Base-by-base conservation (phyloP, 1,140 invertebrate species). In the Musca domestica region DNA sequence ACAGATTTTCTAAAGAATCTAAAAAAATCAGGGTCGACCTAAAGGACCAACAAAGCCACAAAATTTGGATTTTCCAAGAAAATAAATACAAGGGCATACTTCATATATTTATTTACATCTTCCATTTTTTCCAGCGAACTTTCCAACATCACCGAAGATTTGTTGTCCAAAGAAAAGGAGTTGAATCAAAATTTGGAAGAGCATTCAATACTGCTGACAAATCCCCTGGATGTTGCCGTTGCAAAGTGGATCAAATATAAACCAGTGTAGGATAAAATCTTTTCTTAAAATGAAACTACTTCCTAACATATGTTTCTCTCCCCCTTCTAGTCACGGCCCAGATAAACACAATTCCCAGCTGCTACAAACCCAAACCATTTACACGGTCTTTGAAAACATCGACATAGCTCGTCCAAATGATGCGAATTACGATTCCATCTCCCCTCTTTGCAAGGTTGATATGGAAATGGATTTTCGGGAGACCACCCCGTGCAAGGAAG, bases 301-400 rank as follows among this genome's bases (percentile, higher is more conserved):
- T 27, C 17, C 10, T 41, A 63, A 15, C n/a, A 46, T 19, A 27
- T 5, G 0, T 49, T 1, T 65, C 17, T 65, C 17, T 66, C 17
- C 48, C 47, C 19, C 51, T 41, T 49, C 69, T 10, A 69, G 71
- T 15, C 77, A 83, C 68, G 84, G 84, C 30, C 72, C 71, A 14
- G 74, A 76, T 5, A 84, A 84, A 68, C 34, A 71, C 3, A 17
- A 71, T 10, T 67, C 83, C 1, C 87, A 91, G 78, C 85, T 88
- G 0, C 73, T 92, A 10, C 84, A 87, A n/a, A 83, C 87, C 0
- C 84, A 88, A 10, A 83, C 90, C 20, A 85, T 92, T 14, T 90
- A 87, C 67, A 83, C 92, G 22, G 85, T 90, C 2, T 89, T 91
- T 72, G 89, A 93, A 68, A 92, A 92, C 71, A 85, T 92, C n/a